phyloP scores from a whole-genome alignment of 2,113 vertebrate species.

The Malurus cyaneus region DNA sequence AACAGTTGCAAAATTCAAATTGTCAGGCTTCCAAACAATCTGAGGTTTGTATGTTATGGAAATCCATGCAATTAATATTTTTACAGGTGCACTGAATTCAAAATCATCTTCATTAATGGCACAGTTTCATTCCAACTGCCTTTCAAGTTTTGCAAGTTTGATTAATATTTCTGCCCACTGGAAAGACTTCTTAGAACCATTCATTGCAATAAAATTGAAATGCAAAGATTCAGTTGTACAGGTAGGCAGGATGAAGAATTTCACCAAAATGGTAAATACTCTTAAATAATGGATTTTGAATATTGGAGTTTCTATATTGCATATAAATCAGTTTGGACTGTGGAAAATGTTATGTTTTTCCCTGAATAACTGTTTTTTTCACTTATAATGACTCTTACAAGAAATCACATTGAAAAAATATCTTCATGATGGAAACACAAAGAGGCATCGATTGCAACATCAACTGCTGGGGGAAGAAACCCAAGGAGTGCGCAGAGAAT shows the following conservation, averaged over 20 bases:
- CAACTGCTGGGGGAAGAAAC: neutral
- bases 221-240: neutral
- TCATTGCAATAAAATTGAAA: slow-evolving; percentile 19
- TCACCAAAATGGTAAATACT: neutral
- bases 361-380: neutral
- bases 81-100: neutral
- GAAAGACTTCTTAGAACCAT: neutral
- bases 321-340: neutral
- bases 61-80: neutral
- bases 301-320: neutral
- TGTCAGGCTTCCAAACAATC: neutral
- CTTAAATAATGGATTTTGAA: neutral
- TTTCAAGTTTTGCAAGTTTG: slow-evolving; percentile 11
- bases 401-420: neutral
- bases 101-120: neutral
- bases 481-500: neutral
- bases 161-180: slow-evolving; percentile 9
- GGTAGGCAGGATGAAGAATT: slow-evolving; percentile 15
- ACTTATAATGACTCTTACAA: neutral
- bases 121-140: neutral
- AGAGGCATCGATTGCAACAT: neutral
- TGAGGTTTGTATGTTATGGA: neutral
- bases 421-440: neutral
- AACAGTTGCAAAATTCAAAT: neutral
- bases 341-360: neutral